phyloP scores from a whole-genome alignment of 2,888 invertebrate species.

The Lucinisca nassula region DNA sequence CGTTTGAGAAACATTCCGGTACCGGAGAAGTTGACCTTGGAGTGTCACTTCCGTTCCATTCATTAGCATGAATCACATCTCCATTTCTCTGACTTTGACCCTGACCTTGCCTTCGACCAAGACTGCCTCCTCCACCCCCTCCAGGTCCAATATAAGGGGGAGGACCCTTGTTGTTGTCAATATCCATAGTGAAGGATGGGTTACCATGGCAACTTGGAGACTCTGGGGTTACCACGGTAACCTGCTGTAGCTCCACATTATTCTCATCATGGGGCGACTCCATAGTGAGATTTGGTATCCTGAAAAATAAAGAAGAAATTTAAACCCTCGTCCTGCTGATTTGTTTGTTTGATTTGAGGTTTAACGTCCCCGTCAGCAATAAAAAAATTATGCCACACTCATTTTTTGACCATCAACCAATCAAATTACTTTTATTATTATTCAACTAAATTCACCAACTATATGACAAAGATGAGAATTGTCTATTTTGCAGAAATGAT shows the following conservation, averaged over 20 bases:
- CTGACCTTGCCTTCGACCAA: background rate
- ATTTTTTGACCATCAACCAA: background rate
- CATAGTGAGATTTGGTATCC: constrained; percentile 10
- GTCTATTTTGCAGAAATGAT: too few relatives aligned
- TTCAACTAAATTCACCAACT: too few relatives aligned
- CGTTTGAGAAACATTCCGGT: background rate
- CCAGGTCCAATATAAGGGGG: constrained; percentile 48
- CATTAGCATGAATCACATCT: background rate
- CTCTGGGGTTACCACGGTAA: constrained; percentile 6
- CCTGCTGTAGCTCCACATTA: constrained; percentile 24
- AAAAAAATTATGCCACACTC: background rate
- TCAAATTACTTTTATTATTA: too few relatives aligned
- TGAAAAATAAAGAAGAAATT: background rate
- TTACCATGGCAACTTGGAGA: constrained; percentile 39
- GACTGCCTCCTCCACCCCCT: background rate
- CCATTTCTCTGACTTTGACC: background rate
- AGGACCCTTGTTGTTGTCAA: constrained; percentile 46
- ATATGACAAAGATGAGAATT: too few relatives aligned
- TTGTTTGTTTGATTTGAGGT: too few relatives aligned
- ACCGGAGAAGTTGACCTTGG: background rate
- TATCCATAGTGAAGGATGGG: constrained; percentile 63
- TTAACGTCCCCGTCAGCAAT: too few relatives aligned
- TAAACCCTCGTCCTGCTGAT: too few relatives aligned
- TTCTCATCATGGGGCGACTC: constrained; percentile 14
- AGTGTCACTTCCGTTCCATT: background rate